These are phyloP conservation scores for Mimachlamys varia DNA, from an alignment of 2,888 invertebrate genomes.

Conservation along the genomic window DNA sequence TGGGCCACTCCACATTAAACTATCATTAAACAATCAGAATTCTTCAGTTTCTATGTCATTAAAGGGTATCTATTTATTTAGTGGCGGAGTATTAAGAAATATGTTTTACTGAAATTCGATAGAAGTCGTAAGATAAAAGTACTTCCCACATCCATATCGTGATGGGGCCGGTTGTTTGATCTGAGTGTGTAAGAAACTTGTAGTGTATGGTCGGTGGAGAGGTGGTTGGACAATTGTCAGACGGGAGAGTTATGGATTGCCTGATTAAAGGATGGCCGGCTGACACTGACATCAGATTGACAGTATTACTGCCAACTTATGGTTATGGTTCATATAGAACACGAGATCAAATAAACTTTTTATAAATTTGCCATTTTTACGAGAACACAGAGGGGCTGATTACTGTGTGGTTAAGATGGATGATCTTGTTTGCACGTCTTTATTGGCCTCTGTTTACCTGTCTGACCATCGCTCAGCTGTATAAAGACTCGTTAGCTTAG, in stretches of 20 bases:
- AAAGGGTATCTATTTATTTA: neutral
- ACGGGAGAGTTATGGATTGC: neutral
- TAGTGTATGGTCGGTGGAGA: neutral
- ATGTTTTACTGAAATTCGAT: constrained; percentile 24
- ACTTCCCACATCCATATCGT: neutral
- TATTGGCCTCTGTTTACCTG: neutral
- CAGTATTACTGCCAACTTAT: constrained; percentile 18
- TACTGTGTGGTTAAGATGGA: neutral
- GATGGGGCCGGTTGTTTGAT: neutral
- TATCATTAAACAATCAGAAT: neutral
- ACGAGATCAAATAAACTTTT: neutral
- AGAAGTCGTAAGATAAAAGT: constrained; percentile 6
- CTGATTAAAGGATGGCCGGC: constrained; percentile 16
- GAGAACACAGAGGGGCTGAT: neutral
- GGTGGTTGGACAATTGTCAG: constrained; percentile 30
- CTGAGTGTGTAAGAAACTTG: neutral
- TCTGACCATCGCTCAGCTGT: neutral
- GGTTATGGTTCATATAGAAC: constrained; percentile 12
- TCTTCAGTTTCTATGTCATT: neutral
- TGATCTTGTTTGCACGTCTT: neutral
- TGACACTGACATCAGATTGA: neutral
- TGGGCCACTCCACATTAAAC: neutral
- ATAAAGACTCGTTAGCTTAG: neutral
- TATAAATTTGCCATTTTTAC: constrained; percentile 14
- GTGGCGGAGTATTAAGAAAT: neutral